A percentile compares a stretch with the other conserved stretches of the same genome.
phyloP scores from a whole-genome alignment of 2,888 invertebrate genomes.

The Drosophila quinaria region DNA sequence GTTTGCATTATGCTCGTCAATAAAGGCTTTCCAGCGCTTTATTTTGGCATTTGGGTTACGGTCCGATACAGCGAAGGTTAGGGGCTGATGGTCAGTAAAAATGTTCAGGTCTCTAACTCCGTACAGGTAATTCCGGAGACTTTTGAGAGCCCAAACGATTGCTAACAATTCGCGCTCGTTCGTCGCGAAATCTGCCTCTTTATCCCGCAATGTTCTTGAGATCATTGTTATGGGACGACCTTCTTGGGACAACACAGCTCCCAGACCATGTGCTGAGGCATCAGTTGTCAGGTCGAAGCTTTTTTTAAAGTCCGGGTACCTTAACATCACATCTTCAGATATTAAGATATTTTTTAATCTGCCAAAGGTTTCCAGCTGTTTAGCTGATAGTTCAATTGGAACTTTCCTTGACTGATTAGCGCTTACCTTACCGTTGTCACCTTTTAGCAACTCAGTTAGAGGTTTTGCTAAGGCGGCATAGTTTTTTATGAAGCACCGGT shows the following conservation, averaged over 20 bases:
- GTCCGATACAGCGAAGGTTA: no score
- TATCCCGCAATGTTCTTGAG: conserved; percentile 10
- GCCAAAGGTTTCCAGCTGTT: conserved; percentile 2
- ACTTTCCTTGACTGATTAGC: conserved; percentile 1
- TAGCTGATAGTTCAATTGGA: background rate
- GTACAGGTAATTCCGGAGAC: conserved; percentile 18
- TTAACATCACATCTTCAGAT: conserved; percentile 9
- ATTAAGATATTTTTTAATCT: conserved; percentile 11
- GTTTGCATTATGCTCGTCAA: no score
- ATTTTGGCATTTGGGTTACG: no score
- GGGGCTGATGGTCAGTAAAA: no score
- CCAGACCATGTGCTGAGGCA: conserved; percentile 8
- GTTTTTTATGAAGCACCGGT: background rate
- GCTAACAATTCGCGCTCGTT: conserved; percentile 17
- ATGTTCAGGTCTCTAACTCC: background rate
- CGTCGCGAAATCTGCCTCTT: conserved; percentile 6
- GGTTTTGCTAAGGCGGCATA: background rate
- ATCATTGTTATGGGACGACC: conserved; percentile 16
- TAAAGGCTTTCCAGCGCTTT: no score
- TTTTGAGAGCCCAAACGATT: conserved; percentile 17
- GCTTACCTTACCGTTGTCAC: background rate
- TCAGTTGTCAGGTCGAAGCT: conserved; percentile 18
- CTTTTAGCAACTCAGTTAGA: background rate
- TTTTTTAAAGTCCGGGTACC: conserved; percentile 13
- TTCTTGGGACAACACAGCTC: conserved; percentile 13